Evolutionary conservation across 2,797 vertebrate genomes (phyloP), one percentile per base, ranked within the genome.

Genomic region (Takifugu rubripes): DNA sequence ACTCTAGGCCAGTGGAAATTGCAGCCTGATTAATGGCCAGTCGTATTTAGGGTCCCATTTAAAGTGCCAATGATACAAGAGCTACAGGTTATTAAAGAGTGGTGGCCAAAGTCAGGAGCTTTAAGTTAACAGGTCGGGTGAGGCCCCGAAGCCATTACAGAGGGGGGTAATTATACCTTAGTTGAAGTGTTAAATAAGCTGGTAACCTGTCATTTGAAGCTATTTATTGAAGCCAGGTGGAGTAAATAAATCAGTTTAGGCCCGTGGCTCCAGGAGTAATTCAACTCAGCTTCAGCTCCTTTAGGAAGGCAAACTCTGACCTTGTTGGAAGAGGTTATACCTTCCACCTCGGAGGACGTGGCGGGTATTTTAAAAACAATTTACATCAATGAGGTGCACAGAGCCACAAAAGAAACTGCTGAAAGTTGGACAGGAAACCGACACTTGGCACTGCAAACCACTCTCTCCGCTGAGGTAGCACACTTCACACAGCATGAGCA

Each of bases 331-430:
- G 65, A 54, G 17, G 7, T 0, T 71, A 72, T 78, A 75, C 67
- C 24, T 45, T 72, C 31, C 64, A 77, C 72, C 72, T 70, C 65
- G 54, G 68, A 74, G 72, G 11, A 61, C 45, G 5, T 46, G 44
- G 44, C 7, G 9, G 16, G 44, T n/a, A 21, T 46, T 25, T 25
- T 21, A 24, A 48, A 48, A 3, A 79, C 69, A 71, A 49, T 61
- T 74, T 73, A 29, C 61, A 75, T 73, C 64, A 59, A 62, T 68
- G 62, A 33, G 81, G 72, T 52, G 15, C 66, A 64, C 42, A 61
- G 5, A 66, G 80, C 86, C 88, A 86, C 85, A 87, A 82, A 83
- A 84, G 76, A 84, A 84, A 84, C 83, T 81, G 85, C 70, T 71
- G 84, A 86, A 82, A 85, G 79, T 77, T 64, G 29, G 21, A 67